Base-by-base conservation (phyloP, 1,140 invertebrate genomes). In the Reticulitermes speratus region DNA sequence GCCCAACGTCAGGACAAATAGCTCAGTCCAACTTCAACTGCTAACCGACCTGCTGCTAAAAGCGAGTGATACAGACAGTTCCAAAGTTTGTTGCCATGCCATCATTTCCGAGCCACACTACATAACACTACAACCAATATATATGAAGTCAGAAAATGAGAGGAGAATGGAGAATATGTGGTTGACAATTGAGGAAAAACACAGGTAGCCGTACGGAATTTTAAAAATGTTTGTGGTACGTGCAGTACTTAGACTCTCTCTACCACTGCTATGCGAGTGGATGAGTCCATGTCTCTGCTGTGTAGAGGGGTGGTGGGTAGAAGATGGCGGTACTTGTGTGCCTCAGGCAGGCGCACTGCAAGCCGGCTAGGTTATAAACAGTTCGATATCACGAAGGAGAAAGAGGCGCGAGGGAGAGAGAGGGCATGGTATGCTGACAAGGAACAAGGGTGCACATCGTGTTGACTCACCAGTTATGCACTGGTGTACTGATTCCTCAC, bases 291-390 rank as follows among this genome's bases (percentile, higher is more conserved):
- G 65, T 75, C 11, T 9, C 65, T 25, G 65, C 65, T n/a, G 2
- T 25, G 65, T 6, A 75, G 65, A 75, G 65, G 65, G 65, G 65
- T 75, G 65, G 25, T 30, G 65, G 65, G 65, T 75, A 75, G 25
- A 30, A 14, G 25, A 30, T n/a, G 25, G 25, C 65, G 25, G 65
- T 75, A 75, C 25, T 75, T 25, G 25, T 25, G 25, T 30, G 65
- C 65, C 65, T n/a, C 25, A 75, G 65, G 65, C 65, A 75, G 25
- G 65, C 65, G 65, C 65, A 30, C 65, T 75, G 65, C 65, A 30
- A 25, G n/a, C n/a, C n/a, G 65, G n/a, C 65, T 75, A 75, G 25
- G 65, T 75, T 75, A 75, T 75, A 75, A 75, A 75, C 65, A 75
- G 65, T 75, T 75, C 65, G n/a, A 75, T 75, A 75, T 75, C 65